Evolutionary conservation across 64 coral and sea anemone genomes (phyloP).

Genomic region (Montipora sp.): DNA sequence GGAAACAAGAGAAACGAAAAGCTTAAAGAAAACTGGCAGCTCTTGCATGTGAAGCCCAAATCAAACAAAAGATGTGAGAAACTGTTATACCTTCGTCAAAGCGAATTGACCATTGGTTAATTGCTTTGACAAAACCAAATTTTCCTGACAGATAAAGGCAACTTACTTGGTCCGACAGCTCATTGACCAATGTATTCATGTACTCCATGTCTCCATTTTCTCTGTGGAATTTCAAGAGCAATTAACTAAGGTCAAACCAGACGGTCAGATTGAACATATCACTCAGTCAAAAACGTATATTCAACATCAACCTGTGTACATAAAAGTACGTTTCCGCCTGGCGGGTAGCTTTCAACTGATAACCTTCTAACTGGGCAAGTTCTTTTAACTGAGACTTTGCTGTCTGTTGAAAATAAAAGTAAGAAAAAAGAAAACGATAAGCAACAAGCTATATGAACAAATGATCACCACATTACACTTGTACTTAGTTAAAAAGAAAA

Average conservation of each 20-base stretch:
- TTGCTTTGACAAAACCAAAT: no score
- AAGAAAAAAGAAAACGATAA: neutral
- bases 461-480: no score
- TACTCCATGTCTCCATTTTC: slow-evolving; percentile 99
- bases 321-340: slow-evolving; percentile 74
- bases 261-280: no score
- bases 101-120: no score
- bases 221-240: slow-evolving; percentile 26
- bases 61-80: neutral
- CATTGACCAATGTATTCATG: slow-evolving; percentile 87
- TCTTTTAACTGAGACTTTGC: slow-evolving; percentile 82
- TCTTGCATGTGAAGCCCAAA: neutral
- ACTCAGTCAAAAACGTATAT: no score
- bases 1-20: neutral
- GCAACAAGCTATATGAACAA: neutral
- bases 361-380: slow-evolving; percentile 88
- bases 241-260: no score
- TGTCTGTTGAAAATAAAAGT: slow-evolving; percentile 24
- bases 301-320: slow-evolving; percentile 80
- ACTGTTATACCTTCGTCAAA: neutral
- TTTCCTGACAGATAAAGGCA: no score
- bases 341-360: slow-evolving; percentile 65
- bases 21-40: no score
- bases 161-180: slow-evolving; percentile 73
- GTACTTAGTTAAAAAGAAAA: no score